phyloP scores from a whole-genome alignment of 2,797 vertebrate species.

The Danio aesculapii region DNA sequence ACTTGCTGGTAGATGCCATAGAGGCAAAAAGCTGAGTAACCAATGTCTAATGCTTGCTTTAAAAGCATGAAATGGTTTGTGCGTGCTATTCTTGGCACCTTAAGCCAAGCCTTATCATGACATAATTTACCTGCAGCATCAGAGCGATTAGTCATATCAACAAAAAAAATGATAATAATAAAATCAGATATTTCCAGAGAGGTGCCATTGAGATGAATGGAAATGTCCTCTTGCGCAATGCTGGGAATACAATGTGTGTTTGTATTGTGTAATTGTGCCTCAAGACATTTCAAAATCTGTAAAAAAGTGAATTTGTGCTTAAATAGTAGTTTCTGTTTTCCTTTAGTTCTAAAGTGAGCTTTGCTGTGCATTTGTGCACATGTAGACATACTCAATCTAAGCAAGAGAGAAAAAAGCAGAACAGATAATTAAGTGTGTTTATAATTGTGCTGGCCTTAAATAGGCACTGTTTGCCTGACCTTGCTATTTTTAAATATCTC shows the following conservation, averaged over 20 bases:
- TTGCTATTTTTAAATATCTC: neutral
- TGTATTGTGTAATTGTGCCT: neutral
- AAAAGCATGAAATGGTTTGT: neutral
- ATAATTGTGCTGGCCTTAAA: neutral
- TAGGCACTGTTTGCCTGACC: neutral
- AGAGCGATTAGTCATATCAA: neutral
- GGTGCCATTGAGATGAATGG: neutral
- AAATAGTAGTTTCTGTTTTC: no score
- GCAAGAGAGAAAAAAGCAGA: neutral
- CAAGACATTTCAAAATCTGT: neutral
- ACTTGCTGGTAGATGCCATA: neutral
- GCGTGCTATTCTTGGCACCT: no score
- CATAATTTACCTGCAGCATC: neutral
- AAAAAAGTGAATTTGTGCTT: neutral
- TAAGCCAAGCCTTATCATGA: neutral
- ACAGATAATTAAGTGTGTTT: neutral
- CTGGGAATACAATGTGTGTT: neutral
- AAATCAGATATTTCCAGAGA: neutral
- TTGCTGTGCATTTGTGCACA: neutral
- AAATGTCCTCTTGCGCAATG: neutral
- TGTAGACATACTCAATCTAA: neutral
- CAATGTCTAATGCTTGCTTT: neutral
- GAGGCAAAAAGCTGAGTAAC: neutral
- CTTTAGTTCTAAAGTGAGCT: neutral
- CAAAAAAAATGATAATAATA: neutral